Conservation (phyloP, 2,888 invertebrate species). For the Eristalinus aeneus region DNA sequence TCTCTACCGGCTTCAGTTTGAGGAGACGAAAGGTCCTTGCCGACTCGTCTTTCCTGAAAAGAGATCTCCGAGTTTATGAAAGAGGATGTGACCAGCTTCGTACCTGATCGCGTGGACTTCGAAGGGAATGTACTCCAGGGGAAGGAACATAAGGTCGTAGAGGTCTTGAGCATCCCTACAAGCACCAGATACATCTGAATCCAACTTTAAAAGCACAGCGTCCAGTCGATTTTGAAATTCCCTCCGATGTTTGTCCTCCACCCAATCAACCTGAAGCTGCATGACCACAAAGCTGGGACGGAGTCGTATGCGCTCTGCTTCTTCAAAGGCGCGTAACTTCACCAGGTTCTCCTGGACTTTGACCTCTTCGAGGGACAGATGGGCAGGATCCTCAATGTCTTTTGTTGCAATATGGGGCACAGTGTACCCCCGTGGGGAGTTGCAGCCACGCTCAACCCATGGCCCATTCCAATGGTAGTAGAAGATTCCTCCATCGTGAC, state of each 20-base stretch:
- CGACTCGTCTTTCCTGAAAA: background rate
- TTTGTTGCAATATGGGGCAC: constrained; percentile 54
- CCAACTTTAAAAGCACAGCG: constrained; percentile 85
- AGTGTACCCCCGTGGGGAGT: background rate
- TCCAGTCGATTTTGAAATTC: constrained; percentile 84
- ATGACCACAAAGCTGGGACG: constrained; percentile 54
- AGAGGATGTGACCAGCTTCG: constrained; percentile 38
- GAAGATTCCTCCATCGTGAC: constrained; percentile 90
- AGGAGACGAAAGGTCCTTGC: constrained; percentile 38
- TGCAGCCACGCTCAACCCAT: constrained; percentile 1
- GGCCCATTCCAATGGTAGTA: constrained; percentile 83
- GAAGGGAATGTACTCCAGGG: constrained; percentile 85
- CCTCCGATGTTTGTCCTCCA: constrained; percentile 84
- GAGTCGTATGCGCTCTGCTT: constrained; percentile 72
- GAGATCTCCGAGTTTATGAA: background rate
- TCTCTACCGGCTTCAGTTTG: constrained; percentile 7
- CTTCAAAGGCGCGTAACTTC: constrained; percentile 74
- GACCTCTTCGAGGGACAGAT: constrained; percentile 83
- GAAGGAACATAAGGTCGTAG: constrained; percentile 85
- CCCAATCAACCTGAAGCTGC: constrained; percentile 84
- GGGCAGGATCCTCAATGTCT: constrained; percentile 76
- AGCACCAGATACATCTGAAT: constrained; percentile 87
- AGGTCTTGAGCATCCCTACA: constrained; percentile 84
- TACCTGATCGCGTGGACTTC: constrained; percentile 83
- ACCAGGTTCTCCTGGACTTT: constrained; percentile 85